Percentiles rank a stretch among this genome's conserved stretches.
These are phyloP conservation scores for Neoascia interrupta DNA, from an alignment of 2,888 invertebrate species.

Conservation along the genomic window DNA sequence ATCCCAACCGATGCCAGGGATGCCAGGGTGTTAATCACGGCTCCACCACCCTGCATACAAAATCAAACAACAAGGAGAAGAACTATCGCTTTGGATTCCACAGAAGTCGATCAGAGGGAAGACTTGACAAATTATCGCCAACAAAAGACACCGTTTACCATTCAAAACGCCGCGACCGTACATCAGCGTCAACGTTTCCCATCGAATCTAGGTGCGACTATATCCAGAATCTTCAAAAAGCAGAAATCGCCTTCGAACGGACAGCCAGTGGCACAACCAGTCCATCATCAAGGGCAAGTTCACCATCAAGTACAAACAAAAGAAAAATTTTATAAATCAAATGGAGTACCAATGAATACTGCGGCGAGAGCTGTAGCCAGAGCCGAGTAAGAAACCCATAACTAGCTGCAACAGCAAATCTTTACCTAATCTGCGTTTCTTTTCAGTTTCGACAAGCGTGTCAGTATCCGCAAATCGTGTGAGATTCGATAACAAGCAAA, in stretches of 20 bases:
- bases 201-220: slow-evolving; percentile 16
- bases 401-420: neutral
- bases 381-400: slow-evolving; percentile 23
- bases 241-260: neutral
- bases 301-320: too few species aligned
- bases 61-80: neutral
- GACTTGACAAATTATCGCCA: neutral
- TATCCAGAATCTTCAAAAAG: slow-evolving; percentile 44
- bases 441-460: slow-evolving; percentile 20
- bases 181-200: slow-evolving; percentile 13
- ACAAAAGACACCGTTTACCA: slow-evolving; percentile 17
- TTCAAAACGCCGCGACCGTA: slow-evolving; percentile 1
- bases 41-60: neutral
- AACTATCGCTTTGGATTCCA: neutral
- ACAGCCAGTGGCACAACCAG: too few species aligned
- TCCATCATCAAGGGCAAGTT: neutral
- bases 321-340: neutral
- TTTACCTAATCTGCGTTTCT: neutral
- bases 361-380: slow-evolving; percentile 52
- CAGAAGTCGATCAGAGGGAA: neutral
- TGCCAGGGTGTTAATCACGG: too few species aligned
- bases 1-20: too few species aligned
- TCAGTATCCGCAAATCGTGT: neutral
- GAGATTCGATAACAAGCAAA: neutral
- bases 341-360: slow-evolving; percentile 41